Conservation (phyloP, 2,797 vertebrate genomes). For the Gambusia yucatana region DNA sequence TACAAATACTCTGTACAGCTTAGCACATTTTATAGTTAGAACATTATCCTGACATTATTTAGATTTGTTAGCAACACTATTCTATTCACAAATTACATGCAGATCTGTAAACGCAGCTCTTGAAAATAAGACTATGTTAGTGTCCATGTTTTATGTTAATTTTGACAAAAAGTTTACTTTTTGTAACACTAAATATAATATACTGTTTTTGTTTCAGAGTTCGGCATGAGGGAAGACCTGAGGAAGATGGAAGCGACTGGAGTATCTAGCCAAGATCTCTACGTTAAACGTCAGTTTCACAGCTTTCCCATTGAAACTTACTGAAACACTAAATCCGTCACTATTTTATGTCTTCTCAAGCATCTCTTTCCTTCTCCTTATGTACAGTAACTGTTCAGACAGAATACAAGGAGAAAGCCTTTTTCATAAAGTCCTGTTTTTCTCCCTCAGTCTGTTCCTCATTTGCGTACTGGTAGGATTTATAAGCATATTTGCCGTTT, state of each 20-base stretch:
- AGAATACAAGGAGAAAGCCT: not conserved
- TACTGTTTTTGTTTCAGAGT: conserved; percentile 81
- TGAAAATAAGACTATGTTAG: not conserved
- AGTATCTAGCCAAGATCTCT: conserved; percentile 91
- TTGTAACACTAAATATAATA: not conserved
- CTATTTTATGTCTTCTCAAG: not conserved
- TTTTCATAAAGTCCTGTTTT: not conserved
- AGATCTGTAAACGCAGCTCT: not conserved
- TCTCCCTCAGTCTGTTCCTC: conserved; percentile 6
- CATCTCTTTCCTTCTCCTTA: not conserved
- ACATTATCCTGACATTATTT: not conserved
- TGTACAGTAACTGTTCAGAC: not conserved
- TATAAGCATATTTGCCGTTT: not conserved
- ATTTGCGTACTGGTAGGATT: conserved; percentile 1
- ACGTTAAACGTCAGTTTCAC: conserved; percentile 92
- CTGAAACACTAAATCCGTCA: not conserved
- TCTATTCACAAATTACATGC: not conserved
- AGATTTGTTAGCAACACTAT: not conserved
- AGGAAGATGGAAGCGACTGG: conserved; percentile 91
- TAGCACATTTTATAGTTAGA: not conserved
- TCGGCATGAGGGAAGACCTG: conserved; percentile 91
- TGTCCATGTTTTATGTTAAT: not conserved
- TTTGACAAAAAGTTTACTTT: not conserved
- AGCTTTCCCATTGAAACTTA: not conserved
- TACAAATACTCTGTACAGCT: conserved; percentile 10